Conservation (phyloP, 1,140 invertebrate genomes). For the Pachypsylla venusta region DNA sequence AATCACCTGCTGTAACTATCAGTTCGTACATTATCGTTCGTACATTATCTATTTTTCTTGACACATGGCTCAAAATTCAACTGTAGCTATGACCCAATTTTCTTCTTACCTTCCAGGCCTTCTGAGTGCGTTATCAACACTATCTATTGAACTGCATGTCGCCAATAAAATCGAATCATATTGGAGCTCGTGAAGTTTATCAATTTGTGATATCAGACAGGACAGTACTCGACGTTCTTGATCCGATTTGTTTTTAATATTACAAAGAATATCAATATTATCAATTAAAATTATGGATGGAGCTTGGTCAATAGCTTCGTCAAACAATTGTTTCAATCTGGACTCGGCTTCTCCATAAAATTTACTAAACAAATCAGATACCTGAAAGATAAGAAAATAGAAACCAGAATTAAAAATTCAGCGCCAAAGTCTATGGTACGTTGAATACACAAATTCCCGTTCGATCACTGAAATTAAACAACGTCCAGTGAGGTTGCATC, state of each 20-base stretch:
- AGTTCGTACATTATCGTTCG: no score
- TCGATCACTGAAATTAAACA: no score
- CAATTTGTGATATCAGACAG: slow-evolving; percentile 49
- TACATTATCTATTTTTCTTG: no score
- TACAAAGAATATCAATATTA: slow-evolving; percentile 60
- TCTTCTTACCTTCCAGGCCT: slow-evolving; percentile 47
- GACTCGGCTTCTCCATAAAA: slow-evolving; percentile 56
- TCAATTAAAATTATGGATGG: slow-evolving; percentile 61
- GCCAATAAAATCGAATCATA: slow-evolving; percentile 49
- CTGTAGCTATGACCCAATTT: no score
- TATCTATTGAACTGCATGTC: slow-evolving; percentile 53
- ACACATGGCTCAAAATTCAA: no score
- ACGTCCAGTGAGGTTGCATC: no score
- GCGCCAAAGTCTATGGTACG: no score
- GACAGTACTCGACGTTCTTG: slow-evolving; percentile 55
- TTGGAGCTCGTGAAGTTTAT: slow-evolving; percentile 40
- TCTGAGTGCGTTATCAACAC: slow-evolving; percentile 52
- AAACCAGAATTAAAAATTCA: no score
- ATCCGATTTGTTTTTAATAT: slow-evolving; percentile 46
- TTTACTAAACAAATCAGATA: slow-evolving; percentile 52
- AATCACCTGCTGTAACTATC: no score
- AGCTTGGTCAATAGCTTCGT: slow-evolving; percentile 44
- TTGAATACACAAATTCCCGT: no score
- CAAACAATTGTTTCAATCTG: slow-evolving; percentile 47
- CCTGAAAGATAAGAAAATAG: slow-evolving; percentile 31